Evolutionary conservation across 2,113 vertebrate species (phyloP).

Genomic region (Amblyopsis rosae): DNA sequence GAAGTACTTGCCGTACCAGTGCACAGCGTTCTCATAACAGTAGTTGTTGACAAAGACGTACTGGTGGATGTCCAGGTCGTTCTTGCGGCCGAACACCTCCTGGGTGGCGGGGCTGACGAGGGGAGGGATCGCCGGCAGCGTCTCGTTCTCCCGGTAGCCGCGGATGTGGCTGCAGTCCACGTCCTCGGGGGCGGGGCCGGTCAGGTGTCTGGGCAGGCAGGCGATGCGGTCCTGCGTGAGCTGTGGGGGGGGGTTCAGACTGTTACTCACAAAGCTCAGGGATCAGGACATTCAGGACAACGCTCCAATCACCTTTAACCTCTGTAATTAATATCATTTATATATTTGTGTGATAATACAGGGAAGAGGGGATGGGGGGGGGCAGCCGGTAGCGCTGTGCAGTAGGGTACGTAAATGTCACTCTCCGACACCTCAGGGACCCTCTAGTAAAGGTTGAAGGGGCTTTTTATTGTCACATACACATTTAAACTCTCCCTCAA

Average conservation of each 20-base stretch:
- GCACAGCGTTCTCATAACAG: constrained; percentile 87
- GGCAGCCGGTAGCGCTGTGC: no score
- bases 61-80: constrained; percentile 87
- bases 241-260: constrained; percentile 53
- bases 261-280: no score
- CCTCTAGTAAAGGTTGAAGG: no score
- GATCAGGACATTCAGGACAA: no score
- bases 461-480: no score
- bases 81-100: constrained; percentile 80
- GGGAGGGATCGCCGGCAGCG: constrained; percentile 5
- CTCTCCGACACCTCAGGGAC: no score
- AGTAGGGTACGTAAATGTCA: no score
- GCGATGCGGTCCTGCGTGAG: constrained; percentile 91
- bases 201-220: constrained; percentile 83
- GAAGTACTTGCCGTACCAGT: constrained; percentile 92
- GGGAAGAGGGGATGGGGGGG: no score
- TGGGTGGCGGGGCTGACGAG: constrained; percentile 39
- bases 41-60: constrained; percentile 88
- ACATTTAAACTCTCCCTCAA: no score
- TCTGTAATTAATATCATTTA: no score
- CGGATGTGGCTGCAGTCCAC: constrained; percentile 77
- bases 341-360: no score
- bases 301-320: no score
- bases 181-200: constrained; percentile 57
- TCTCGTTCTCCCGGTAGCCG: constrained; percentile 47